phyloP scores from a whole-genome alignment of 2,113 vertebrate genomes.

The Mesoclemmys tuberculata region DNA sequence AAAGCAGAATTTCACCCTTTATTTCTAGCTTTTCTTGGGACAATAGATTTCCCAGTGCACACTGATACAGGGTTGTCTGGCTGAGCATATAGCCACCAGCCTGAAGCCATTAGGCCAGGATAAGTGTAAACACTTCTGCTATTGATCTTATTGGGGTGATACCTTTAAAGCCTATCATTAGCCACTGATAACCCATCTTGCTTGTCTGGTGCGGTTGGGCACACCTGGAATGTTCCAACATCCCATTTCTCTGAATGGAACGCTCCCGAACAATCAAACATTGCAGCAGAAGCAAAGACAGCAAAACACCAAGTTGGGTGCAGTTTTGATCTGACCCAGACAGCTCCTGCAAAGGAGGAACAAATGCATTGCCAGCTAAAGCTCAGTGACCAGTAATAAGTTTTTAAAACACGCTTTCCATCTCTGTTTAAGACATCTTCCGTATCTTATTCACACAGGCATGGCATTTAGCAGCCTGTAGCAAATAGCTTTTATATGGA shows the following conservation, averaged over 20 bases:
- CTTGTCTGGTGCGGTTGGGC: background rate
- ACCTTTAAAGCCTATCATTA: background rate
- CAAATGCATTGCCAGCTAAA: background rate
- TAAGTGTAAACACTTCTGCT: background rate
- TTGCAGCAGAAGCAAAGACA: background rate
- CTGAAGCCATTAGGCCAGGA: background rate
- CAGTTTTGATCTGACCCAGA: background rate
- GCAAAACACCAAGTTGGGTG: background rate
- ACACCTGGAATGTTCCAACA: background rate
- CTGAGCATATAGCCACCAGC: background rate
- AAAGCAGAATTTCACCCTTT: background rate
- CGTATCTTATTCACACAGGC: rapidly evolving
- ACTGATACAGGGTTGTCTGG: background rate
- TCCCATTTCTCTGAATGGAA: background rate
- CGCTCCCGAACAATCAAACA: background rate
- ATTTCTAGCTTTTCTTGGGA: background rate
- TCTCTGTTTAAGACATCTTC: background rate
- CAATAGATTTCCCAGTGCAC: background rate
- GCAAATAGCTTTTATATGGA: background rate
- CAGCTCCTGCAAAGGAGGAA: background rate
- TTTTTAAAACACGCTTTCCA: background rate
- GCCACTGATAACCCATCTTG: background rate
- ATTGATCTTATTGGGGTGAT: background rate
- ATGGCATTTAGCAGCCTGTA: background rate
- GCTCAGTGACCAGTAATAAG: background rate